Conservation (phyloP, 2,888 invertebrate genomes). For the Drosophila sordidula region DNA sequence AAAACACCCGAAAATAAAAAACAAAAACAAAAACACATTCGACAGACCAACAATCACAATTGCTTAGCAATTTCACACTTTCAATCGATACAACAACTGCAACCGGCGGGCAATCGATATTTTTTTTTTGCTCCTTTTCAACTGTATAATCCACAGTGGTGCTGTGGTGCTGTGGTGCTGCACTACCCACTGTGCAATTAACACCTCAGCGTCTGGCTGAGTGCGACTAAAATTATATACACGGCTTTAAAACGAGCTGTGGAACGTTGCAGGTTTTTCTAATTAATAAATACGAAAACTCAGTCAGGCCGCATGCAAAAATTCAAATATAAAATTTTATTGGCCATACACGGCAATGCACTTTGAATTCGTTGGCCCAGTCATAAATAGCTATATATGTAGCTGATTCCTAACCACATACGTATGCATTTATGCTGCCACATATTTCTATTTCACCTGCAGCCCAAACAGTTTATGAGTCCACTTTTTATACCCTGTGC, state of each 20-base stretch:
- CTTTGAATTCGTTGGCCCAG: slow-evolving; percentile 64
- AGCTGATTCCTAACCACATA: slow-evolving; percentile 19
- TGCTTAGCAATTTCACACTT: slow-evolving; percentile 81
- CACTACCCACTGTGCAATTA: slow-evolving; percentile 81
- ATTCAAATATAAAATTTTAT: slow-evolving; percentile 66
- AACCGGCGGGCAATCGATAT: slow-evolving; percentile 69
- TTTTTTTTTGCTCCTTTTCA: neutral
- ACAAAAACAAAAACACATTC: slow-evolving; percentile 49
- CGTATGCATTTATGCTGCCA: slow-evolving; percentile 19
- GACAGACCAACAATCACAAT: slow-evolving; percentile 69
- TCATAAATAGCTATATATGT: slow-evolving; percentile 56
- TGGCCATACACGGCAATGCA: slow-evolving; percentile 70
- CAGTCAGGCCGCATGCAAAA: slow-evolving; percentile 53
- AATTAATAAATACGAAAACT: slow-evolving; percentile 73
- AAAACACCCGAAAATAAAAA: slow-evolving; percentile 35
- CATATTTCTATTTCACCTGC: slow-evolving; percentile 69
- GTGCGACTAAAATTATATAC: slow-evolving; percentile 69
- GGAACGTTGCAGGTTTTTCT: slow-evolving; percentile 57
- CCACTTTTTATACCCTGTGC: slow-evolving; percentile 23
- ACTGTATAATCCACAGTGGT: slow-evolving; percentile 40
- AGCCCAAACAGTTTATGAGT: slow-evolving; percentile 32
- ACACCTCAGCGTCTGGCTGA: slow-evolving; percentile 70
- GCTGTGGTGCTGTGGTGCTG: slow-evolving; percentile 20
- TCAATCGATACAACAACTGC: slow-evolving; percentile 64
- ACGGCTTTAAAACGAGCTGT: slow-evolving; percentile 58